Base-by-base conservation (phyloP, 2,797 vertebrate genomes). In the Alectoris magna region DNA sequence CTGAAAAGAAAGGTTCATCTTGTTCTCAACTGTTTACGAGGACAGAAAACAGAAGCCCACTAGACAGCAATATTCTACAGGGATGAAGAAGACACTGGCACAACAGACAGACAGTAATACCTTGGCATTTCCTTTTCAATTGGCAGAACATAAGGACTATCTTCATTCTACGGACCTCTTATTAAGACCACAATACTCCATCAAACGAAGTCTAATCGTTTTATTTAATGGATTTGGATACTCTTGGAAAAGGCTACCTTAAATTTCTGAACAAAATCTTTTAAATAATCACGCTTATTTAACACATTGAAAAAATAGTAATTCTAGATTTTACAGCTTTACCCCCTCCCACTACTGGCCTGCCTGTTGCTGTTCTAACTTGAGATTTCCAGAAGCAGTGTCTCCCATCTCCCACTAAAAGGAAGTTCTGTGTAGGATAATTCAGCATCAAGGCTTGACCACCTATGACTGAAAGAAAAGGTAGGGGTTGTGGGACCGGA, bases 351-450 rank as follows among this genome's bases (percentile, higher is more conserved):
- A 95, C 95, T 94, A 91, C 85, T 95, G 94, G 91, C 91, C 89
- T 95, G 91, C 91, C 91, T 91, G 69, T 95, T 84, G 95, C 94
- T 95, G 95, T 89, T 93, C 94, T 97, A 96, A 96, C 95, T 95
- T 80, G 89, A 96, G 94, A 96, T 94, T 96, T 96, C 94, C 96
- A 96, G 95, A 71, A 95, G 95, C 91, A 96, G 95, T 91, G 88
- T 95, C 91, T 97, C 95, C 95, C 95, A 96, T 96, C 95, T 95
- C 95, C 91, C 89, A 95, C 95, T 97, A 95, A 97, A 96, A 96
- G 88, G 95, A 96, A 97, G 90, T 82, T 96, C 91, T 96, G 91
- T 88, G 91, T 94, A 91, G 89, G 84, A 55, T 72, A 94, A 94
- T 94, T 94, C 94, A 96, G 89, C 87, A 96, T 85, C 83, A 88